These are phyloP conservation scores for Aphodius granarius DNA, from an alignment of 2,888 invertebrate species.

Conservation along the genomic window DNA sequence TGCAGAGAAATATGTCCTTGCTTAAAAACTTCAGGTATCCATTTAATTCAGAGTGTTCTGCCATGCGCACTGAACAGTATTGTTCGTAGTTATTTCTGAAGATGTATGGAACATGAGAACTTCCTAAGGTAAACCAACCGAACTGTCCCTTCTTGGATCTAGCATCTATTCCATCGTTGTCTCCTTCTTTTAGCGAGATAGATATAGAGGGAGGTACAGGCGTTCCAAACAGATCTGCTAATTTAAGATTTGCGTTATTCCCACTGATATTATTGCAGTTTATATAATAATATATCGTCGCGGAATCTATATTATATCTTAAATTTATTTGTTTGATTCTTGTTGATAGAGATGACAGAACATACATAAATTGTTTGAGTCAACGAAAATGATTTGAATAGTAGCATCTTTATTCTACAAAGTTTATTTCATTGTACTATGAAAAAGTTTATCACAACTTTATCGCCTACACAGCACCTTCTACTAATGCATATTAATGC, in stretches of 20 bases:
- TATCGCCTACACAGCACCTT: neutral
- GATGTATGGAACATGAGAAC: slow-evolving; percentile 80
- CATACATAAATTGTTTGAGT: no score
- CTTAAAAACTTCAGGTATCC: slow-evolving; percentile 82
- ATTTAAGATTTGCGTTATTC: neutral
- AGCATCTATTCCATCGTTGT: slow-evolving; percentile 19
- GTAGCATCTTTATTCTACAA: neutral
- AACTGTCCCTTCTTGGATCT: slow-evolving; percentile 65
- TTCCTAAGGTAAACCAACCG: slow-evolving; percentile 83
- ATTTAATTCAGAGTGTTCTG: slow-evolving; percentile 80
- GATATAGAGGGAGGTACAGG: slow-evolving; percentile 5
- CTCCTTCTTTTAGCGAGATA: slow-evolving; percentile 2
- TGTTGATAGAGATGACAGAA: no score
- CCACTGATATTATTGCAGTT: neutral
- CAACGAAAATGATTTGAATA: neutral
- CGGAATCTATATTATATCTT: no score
- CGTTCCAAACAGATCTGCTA: slow-evolving; percentile 4
- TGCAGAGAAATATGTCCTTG: slow-evolving; percentile 81
- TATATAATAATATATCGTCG: no score
- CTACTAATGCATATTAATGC: neutral
- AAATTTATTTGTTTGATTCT: no score
- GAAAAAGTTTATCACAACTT: neutral
- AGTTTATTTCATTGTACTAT: neutral
- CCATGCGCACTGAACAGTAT: slow-evolving; percentile 85
- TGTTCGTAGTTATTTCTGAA: slow-evolving; percentile 70